These are phyloP conservation scores for Alentia gelatinosa DNA, from an alignment of 2,888 invertebrate species.

Conservation along the genomic window DNA sequence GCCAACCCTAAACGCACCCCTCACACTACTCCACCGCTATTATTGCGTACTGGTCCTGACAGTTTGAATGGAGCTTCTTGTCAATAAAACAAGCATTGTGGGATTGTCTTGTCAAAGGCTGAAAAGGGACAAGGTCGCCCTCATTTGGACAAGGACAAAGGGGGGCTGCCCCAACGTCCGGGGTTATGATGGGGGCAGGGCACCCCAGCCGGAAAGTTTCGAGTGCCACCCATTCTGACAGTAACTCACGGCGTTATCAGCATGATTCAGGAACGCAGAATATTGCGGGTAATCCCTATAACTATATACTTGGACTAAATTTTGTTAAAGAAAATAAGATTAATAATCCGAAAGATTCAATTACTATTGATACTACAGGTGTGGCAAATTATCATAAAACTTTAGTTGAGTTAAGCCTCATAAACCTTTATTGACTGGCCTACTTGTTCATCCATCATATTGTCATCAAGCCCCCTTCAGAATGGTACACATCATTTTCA, in stretches of 20 bases:
- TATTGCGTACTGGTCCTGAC: neutral
- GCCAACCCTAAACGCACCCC: neutral
- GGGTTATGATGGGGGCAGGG: neutral
- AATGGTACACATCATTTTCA: no score
- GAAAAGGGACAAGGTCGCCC: neutral
- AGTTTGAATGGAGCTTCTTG: neutral
- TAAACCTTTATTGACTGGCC: no score
- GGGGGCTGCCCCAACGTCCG: neutral
- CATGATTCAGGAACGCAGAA: neutral
- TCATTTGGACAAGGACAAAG: constrained; percentile 16
- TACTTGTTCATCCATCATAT: no score
- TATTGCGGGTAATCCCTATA: no score
- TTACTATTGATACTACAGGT: no score
- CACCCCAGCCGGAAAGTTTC: constrained; percentile 6
- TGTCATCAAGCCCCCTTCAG: no score
- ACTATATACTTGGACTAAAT: no score
- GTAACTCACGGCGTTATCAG: neutral
- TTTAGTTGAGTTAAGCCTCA: no score
- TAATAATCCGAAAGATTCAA: no score
- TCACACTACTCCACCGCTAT: neutral
- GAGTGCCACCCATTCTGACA: neutral
- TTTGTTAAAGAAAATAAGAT: no score
- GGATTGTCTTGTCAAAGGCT: neutral
- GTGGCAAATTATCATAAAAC: no score
- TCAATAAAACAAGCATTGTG: neutral